Evolutionary conservation across 2,888 invertebrate species (phyloP).

Genomic region (Onthophagus sagittarius): DNA sequence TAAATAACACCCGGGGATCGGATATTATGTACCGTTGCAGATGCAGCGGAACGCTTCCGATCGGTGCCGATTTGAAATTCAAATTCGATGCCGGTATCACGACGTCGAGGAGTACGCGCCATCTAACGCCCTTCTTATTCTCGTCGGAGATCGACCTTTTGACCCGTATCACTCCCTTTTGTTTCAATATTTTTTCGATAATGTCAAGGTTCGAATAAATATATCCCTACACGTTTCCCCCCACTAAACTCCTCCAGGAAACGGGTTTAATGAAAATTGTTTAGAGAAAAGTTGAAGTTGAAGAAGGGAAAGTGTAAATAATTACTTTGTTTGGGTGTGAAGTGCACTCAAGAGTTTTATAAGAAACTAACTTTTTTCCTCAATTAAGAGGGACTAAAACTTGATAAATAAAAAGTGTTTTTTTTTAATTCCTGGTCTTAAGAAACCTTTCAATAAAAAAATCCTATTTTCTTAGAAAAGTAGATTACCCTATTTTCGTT

Average conservation of each 20-base stretch:
- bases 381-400: too few species aligned
- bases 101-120: neutral
- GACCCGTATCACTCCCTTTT: constrained; percentile 1
- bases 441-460: neutral
- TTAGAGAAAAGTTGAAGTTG: neutral
- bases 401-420: too few species aligned
- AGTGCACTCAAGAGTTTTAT: neutral
- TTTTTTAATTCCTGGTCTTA: neutral
- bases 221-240: too few species aligned
- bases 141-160: constrained; percentile 3
- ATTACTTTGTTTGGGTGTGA: neutral
- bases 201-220: too few species aligned
- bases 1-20: constrained; percentile 9
- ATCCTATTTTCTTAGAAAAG: neutral
- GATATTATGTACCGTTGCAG: constrained; percentile 4
- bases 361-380: neutral
- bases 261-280: too few species aligned
- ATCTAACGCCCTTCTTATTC: neutral
- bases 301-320: neutral
- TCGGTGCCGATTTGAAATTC: constrained; percentile 21
- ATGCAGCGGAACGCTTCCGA: constrained; percentile 3
- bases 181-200: neutral
- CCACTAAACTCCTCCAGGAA: too few species aligned
- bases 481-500: neutral
- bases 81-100: constrained; percentile 20